Percentiles rank a stretch among this genome's conserved stretches.
Evolutionary conservation across 2,888 invertebrate genomes (phyloP).

Genomic region (Eilema sororculum): DNA sequence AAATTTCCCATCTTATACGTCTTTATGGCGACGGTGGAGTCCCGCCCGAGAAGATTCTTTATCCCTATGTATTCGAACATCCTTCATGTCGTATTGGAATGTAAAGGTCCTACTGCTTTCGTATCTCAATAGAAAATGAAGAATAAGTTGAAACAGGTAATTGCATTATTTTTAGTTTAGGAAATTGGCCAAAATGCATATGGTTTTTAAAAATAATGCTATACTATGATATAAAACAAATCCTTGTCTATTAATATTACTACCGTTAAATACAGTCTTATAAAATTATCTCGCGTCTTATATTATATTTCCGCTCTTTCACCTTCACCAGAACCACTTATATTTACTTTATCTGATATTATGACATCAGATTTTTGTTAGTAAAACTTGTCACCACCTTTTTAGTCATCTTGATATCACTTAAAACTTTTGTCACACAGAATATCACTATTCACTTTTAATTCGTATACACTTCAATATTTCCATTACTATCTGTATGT

Average conservation of each 20-base stretch:
- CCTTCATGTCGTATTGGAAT: no score
- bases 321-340: background rate
- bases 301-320: no score
- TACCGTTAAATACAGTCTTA: background rate
- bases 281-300: no score
- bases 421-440: background rate
- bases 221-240: background rate
- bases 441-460: slow-evolving; percentile 44
- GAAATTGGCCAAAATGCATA: no score
- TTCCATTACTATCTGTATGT: slow-evolving; percentile 78
- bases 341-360: background rate
- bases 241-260: background rate
- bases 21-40: no score
- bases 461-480: slow-evolving; percentile 78
- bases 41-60: no score
- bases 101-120: no score
- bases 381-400: background rate
- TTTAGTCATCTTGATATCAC: background rate
- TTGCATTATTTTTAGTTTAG: no score
- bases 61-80: no score
- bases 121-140: no score
- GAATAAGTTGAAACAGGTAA: no score
- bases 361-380: background rate
- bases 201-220: background rate
- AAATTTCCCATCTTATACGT: no score